Conservation (phyloP, 2,113 vertebrate species). For the Amphiprion percula region DNA sequence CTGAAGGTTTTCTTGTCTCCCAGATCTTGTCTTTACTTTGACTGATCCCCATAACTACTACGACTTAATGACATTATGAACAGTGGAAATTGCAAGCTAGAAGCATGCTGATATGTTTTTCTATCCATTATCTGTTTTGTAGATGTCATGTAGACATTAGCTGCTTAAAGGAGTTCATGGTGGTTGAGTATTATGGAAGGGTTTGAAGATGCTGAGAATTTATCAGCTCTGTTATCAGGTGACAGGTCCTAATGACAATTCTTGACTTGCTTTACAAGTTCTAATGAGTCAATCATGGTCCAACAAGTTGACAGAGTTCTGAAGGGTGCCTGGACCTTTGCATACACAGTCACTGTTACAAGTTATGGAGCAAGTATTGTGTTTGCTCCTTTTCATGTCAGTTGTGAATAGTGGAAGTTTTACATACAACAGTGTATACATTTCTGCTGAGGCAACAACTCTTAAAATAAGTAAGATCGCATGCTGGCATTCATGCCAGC, state of each 20-base stretch:
- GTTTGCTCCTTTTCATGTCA: background rate
- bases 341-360: background rate
- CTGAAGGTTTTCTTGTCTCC: background rate
- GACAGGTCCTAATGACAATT: background rate
- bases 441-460: conserved; percentile 28
- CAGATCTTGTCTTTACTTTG: background rate
- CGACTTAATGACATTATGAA: background rate
- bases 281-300: background rate
- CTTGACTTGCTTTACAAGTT: background rate
- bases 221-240: background rate
- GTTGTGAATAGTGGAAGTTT: background rate
- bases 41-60: background rate
- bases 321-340: background rate
- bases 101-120: background rate
- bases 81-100: background rate
- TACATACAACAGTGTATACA: background rate
- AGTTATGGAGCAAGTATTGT: background rate
- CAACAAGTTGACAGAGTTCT: background rate
- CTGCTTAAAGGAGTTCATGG: background rate
- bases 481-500: conserved; percentile 17
- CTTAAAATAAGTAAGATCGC: conserved; percentile 32
- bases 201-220: background rate
- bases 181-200: background rate
- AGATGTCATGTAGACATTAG: background rate
- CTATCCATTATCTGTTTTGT: background rate